Conservation (phyloP, 2,113 vertebrate genomes). For the Lanius ludovicianus region DNA sequence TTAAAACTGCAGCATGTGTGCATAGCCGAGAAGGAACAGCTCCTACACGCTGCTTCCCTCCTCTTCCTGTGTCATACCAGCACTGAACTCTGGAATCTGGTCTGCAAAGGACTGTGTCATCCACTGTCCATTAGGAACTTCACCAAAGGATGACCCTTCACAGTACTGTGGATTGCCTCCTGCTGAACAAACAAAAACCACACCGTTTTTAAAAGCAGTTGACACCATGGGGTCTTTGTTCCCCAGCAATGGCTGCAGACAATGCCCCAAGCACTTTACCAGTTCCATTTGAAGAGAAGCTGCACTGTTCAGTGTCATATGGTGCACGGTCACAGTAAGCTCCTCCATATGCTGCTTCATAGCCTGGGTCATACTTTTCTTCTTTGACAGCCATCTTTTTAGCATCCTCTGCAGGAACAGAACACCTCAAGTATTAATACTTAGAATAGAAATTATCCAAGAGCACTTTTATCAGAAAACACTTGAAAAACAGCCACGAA, state of each 20-base stretch:
- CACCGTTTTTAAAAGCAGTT: neutral
- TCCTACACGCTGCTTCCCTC: constrained; percentile 49
- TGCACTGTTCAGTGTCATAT: constrained; percentile 77
- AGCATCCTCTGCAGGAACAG: constrained; percentile 87
- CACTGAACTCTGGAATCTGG: constrained; percentile 75
- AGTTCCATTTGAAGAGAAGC: constrained; percentile 75
- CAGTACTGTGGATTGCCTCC: constrained; percentile 53
- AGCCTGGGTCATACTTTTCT: constrained; percentile 94
- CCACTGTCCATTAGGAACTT: constrained; percentile 86
- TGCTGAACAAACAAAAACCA: constrained; percentile 22
- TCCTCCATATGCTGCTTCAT: constrained; percentile 90
- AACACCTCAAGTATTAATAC: neutral
- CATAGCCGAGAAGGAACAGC: neutral
- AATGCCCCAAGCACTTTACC: constrained; percentile 63
- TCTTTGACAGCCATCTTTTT: constrained; percentile 96
- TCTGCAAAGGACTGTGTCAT: constrained; percentile 84
- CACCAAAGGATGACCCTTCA: constrained; percentile 42
- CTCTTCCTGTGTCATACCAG: neutral
- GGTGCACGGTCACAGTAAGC: constrained; percentile 72
- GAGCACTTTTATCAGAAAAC: neutral
- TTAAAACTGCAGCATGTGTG: constrained; percentile 74
- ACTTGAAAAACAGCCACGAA: neutral
- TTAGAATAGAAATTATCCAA: neutral
- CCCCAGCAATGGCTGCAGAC: neutral
- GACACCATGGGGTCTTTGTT: neutral